These are phyloP conservation scores for Leptogaster cylindrica DNA, from an alignment of 2,888 invertebrate genomes.

Conservation along the genomic window DNA sequence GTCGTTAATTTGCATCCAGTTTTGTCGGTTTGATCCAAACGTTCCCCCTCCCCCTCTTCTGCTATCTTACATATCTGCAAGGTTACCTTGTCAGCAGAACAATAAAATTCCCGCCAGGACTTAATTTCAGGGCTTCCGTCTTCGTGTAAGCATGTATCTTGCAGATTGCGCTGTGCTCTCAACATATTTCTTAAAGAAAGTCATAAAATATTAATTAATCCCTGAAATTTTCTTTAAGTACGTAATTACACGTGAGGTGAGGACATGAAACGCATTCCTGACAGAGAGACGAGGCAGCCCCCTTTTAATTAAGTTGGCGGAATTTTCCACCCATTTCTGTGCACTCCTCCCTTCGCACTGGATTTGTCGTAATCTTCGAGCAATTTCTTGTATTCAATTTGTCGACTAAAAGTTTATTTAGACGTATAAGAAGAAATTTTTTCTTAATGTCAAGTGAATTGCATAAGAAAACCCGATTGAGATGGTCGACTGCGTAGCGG, in stretches of 20 bases:
- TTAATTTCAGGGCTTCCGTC: too few species aligned
- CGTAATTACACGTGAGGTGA: conserved; percentile 39
- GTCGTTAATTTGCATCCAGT: too few species aligned
- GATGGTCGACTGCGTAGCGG: conserved; percentile 5
- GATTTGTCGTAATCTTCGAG: conserved; percentile 22
- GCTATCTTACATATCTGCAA: too few species aligned
- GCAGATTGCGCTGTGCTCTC: not conserved
- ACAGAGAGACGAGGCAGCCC: not conserved
- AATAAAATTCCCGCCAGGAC: too few species aligned
- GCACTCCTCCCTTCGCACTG: not conserved
- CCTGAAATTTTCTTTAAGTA: conserved; percentile 32
- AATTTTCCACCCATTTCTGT: conserved; percentile 35
- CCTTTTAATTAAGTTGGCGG: conserved; percentile 44
- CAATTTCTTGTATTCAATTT: conserved; percentile 45
- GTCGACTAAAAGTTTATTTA: conserved; percentile 40
- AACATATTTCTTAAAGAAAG: conserved; percentile 3
- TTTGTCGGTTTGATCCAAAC: too few species aligned
- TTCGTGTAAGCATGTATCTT: not conserved
- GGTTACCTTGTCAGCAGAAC: too few species aligned
- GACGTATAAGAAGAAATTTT: conserved; percentile 43
- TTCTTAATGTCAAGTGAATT: conserved; percentile 40
- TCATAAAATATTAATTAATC: conserved; percentile 37
- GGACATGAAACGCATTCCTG: conserved; percentile 25
- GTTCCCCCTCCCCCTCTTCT: too few species aligned
- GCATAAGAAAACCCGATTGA: not conserved